Base-by-base conservation (phyloP, 23 tunicate genomes). In the Phallusia fumigata region DNA sequence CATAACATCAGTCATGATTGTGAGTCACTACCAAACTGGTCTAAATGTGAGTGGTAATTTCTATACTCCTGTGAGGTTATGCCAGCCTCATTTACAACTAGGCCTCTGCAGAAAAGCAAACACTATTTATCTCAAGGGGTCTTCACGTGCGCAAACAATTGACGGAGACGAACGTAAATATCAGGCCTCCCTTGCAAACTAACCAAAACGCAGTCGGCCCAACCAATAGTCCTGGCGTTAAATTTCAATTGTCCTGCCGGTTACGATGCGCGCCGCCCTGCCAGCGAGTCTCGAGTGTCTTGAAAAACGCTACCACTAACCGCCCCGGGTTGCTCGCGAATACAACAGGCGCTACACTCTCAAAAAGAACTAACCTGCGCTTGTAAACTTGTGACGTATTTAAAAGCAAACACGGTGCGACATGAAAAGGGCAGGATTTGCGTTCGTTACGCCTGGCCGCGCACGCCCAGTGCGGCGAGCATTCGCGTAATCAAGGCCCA, bases 1-100 rank as follows among this genome's bases (percentile, higher is more conserved):
- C 72, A 94, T 86, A 16, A 89, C 98, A 53, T 89, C 98, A 79
- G 95, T 77, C 98, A 94, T 94, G 69, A 58, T 58, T 58, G 69
- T 58, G 69, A 2, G 26, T 58, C 28, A 58, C 69, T 58, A 58
- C 28, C 69, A 21, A 58, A 58, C 69, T 13, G 69, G 13, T 16
- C 69, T 58, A 58, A 58, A 58, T 1, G 15, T 22, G 69, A 22
- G 10, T 40, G 26, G 26, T 58, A 58, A 6, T 58, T 22, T 58
- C 69, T 58, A 58, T 16, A 3, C 8, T 58, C 16, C 69, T 58
- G 47, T 40, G 28, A 58, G 28, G 26, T 58, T 58, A 8, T 58
- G 69, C 69, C 69, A 58, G 69, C 69, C 69, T 58, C 69, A 58
- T 58, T 58, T 58, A 58, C 69, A 58, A 21, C 69, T 24, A 58